Conservation (phyloP, 2,113 vertebrate species). For the Megaceryle maxima region DNA sequence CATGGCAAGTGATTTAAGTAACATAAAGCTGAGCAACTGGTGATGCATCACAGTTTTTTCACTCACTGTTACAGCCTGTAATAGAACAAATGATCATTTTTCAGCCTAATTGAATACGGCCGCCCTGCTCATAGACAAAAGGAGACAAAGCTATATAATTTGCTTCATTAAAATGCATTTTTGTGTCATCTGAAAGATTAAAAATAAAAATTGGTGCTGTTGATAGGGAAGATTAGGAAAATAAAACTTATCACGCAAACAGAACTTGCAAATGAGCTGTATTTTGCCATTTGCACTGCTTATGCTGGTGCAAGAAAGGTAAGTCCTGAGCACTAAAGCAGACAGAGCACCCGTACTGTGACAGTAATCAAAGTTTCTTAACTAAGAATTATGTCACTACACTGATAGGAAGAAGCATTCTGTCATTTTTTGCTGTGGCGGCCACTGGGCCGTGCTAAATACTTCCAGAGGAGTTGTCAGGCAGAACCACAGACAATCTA, state of each 20-base stretch:
- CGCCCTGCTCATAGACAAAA: not conserved
- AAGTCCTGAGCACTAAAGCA: not conserved
- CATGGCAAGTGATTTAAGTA: slow-evolving; percentile 1
- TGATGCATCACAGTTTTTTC: not conserved
- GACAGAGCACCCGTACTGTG: not conserved
- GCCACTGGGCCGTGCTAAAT: not conserved
- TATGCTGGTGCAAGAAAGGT: not conserved
- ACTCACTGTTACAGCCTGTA: not conserved
- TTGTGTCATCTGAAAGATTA: slow-evolving; percentile 6
- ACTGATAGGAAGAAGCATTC: not conserved
- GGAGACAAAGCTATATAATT: slow-evolving; percentile 27
- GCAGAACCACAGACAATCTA: not conserved
- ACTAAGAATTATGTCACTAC: not conserved
- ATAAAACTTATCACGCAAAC: slow-evolving; percentile 30
- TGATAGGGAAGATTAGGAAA: slow-evolving; percentile 35
- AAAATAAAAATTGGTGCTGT: not conserved
- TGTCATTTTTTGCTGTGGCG: not conserved
- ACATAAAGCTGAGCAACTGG: not conserved
- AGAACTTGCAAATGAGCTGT: slow-evolving; percentile 3
- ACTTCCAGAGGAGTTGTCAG: not conserved
- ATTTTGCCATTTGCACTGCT: not conserved
- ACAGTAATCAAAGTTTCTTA: not conserved
- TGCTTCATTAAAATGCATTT: slow-evolving; percentile 35
- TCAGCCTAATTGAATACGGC: slow-evolving; percentile 66
- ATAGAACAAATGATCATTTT: slow-evolving; percentile 61